These are phyloP conservation scores for Tragelaphus eurycerus DNA, from an alignment of 2,797 vertebrate species.

Conservation along the genomic window DNA sequence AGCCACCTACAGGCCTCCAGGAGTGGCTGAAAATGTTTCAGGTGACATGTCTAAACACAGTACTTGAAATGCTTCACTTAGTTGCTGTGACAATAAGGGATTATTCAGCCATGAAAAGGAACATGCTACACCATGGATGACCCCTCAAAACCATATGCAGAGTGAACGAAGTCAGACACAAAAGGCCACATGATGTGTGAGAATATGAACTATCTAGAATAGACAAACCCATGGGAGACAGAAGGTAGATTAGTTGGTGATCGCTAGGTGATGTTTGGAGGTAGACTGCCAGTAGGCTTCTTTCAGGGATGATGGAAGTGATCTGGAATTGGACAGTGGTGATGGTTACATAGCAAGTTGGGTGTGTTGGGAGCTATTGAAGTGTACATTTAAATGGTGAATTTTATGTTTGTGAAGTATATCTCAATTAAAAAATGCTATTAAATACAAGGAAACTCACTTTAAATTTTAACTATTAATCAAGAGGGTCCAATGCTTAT, in stretches of 20 bases:
- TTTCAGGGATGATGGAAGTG: not conserved
- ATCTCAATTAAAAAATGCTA: not conserved
- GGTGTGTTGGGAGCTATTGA: not conserved
- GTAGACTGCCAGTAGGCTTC: not conserved
- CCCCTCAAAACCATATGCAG: not conserved
- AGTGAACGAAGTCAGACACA: not conserved
- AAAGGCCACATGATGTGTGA: not conserved
- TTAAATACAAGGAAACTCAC: not conserved
- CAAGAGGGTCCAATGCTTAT: not conserved
- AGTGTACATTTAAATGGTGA: not conserved
- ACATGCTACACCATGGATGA: not conserved
- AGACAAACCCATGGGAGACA: not conserved
- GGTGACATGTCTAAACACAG: constrained; percentile 84
- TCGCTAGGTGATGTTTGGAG: not conserved
- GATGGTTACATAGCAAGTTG: not conserved
- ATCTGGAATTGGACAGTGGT: not conserved
- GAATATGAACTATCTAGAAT: not conserved
- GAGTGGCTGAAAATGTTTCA: constrained; percentile 99
- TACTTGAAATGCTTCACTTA: constrained; percentile 21
- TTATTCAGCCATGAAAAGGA: not conserved
- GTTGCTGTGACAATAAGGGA: not conserved
- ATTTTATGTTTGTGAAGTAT: not conserved
- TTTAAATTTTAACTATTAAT: constrained; percentile 42
- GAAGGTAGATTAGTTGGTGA: not conserved
- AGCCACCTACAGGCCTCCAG: constrained; percentile 96